A percentile compares a stretch with the other conserved stretches of the same genome.
Conservation (phyloP, 1,140 invertebrate species). For the Formica exsecta region DNA sequence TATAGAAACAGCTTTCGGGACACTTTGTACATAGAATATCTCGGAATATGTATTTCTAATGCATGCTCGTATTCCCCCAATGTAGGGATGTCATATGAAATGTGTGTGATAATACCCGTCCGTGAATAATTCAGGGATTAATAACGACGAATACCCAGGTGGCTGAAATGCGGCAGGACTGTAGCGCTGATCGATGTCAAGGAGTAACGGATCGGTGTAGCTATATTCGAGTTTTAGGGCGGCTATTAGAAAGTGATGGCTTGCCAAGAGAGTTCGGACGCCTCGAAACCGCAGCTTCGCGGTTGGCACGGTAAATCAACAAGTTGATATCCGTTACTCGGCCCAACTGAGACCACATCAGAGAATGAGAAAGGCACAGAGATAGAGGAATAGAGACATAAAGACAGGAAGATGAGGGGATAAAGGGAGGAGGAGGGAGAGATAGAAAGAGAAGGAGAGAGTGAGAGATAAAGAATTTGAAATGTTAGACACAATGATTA, state of each 20-base stretch:
- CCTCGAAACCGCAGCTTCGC: constrained; percentile 77
- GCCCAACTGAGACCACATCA: constrained; percentile 51
- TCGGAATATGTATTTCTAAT: constrained; percentile 35
- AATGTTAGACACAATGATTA: constrained; percentile 35
- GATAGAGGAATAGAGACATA: constrained; percentile 5
- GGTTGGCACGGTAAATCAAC: constrained; percentile 83
- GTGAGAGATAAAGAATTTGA: background rate
- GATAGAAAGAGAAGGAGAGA: background rate
- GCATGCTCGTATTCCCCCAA: constrained; percentile 28
- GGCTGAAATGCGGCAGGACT: constrained; percentile 36
- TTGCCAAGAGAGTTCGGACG: constrained; percentile 75
- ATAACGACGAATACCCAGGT: constrained; percentile 51
- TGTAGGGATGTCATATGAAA: constrained; percentile 42
- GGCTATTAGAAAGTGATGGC: constrained; percentile 82
- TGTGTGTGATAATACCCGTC: constrained; percentile 63
- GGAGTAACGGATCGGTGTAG: constrained; percentile 60
- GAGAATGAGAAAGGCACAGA: constrained; percentile 29
- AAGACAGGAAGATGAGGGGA: background rate
- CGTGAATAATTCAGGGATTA: constrained; percentile 65
- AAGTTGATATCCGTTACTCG: constrained; percentile 82
- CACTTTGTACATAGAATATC: background rate
- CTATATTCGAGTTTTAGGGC: constrained; percentile 75
- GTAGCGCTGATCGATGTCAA: constrained; percentile 54
- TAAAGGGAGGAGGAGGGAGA: background rate
- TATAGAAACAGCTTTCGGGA: background rate